Conservation (phyloP, 2,888 invertebrate genomes). For the Parasteatoda lunata region DNA sequence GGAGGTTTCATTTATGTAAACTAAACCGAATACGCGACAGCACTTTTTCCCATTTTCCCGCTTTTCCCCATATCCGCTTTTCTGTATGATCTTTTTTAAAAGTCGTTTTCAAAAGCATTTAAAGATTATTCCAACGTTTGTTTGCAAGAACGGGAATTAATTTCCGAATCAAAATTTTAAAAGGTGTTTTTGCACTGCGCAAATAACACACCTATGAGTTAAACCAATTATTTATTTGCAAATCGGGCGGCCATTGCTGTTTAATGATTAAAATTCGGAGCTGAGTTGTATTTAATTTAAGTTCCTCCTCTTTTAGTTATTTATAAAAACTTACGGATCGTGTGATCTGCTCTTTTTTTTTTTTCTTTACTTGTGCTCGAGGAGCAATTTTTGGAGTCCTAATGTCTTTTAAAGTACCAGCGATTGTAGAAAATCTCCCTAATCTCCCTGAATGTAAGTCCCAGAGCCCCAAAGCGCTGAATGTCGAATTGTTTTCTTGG, state of each 20-base stretch:
- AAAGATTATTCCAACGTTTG: slow-evolving; percentile 55
- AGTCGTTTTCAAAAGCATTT: slow-evolving; percentile 27
- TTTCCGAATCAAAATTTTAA: slow-evolving; percentile 67
- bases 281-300: slow-evolving; percentile 62
- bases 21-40: slow-evolving; percentile 12
- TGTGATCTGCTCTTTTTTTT: slow-evolving; percentile 19
- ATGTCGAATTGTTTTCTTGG: slow-evolving; percentile 42
- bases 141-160: slow-evolving; percentile 62
- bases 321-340: slow-evolving; percentile 54
- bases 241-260: slow-evolving; percentile 46
- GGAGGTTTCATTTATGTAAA: slow-evolving; percentile 16
- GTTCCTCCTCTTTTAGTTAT: slow-evolving; percentile 25
- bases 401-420: slow-evolving; percentile 67
- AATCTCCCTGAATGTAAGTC: slow-evolving; percentile 40
- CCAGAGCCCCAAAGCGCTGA: slow-evolving; percentile 35
- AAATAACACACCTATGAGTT: slow-evolving; percentile 67
- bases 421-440: slow-evolving; percentile 33
- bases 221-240: slow-evolving; percentile 67
- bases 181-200: slow-evolving; percentile 62
- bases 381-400: slow-evolving; percentile 44
- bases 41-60: slow-evolving; percentile 6
- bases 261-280: slow-evolving; percentile 66
- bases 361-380: neutral
- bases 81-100: slow-evolving; percentile 15
- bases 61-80: neutral